phyloP scores from a whole-genome alignment of 2,797 vertebrate species.

The Ctenosaura bakeri region DNA sequence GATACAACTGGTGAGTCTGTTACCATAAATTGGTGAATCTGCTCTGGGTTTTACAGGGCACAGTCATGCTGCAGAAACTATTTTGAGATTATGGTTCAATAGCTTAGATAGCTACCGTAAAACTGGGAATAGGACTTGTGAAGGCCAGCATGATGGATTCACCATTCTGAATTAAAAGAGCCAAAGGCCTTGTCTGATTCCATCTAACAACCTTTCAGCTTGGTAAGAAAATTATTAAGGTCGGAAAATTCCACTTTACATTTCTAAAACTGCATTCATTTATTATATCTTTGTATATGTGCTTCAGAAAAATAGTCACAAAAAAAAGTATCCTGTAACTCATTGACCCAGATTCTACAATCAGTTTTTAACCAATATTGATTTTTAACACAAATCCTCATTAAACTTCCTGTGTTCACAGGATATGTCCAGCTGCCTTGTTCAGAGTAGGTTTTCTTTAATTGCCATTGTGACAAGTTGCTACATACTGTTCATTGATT shows the following conservation, averaged over 20 bases:
- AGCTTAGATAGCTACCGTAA: too few species aligned
- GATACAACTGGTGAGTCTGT: too few species aligned
- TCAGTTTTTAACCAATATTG: background rate
- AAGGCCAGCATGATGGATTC: too few species aligned
- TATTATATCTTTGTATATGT: conserved; percentile 2
- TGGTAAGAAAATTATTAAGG: conserved; percentile 9
- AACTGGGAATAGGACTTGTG: too few species aligned
- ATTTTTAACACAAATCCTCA: conserved; percentile 29
- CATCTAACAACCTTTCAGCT: background rate
- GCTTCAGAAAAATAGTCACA: background rate
- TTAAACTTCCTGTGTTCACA: background rate
- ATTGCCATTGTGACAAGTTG: background rate
- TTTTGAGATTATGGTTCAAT: too few species aligned
- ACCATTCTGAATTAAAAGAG: too few species aligned
- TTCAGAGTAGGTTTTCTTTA: background rate
- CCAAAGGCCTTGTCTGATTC: background rate
- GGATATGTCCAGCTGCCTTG: conserved; percentile 25
- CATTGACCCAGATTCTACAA: conserved; percentile 16
- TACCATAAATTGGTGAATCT: too few species aligned
- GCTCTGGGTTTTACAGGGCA: too few species aligned
- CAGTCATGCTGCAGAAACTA: too few species aligned
- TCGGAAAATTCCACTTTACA: background rate
- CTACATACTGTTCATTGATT: background rate
- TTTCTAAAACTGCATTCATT: background rate
- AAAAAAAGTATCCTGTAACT: background rate